A percentile compares a stretch with the other conserved stretches of the same genome.
Conservation (phyloP, 2,113 vertebrate species). For the Ophiodon elongatus region DNA sequence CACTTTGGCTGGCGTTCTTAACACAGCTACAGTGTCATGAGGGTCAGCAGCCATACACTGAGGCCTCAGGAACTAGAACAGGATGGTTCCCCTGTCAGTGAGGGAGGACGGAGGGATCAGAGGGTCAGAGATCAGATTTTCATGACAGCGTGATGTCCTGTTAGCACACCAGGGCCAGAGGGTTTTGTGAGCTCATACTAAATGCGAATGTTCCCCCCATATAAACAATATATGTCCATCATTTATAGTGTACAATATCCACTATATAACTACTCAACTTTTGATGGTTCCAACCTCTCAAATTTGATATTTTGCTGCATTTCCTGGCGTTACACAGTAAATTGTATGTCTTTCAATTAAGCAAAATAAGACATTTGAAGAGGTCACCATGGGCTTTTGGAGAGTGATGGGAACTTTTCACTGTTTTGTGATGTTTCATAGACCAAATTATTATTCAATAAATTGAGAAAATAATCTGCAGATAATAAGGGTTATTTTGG, state of each 20-base stretch:
- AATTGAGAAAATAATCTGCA: not conserved
- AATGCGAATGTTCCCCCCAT: not conserved
- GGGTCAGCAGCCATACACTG: slow-evolving; percentile 40
- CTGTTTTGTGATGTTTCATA: not conserved
- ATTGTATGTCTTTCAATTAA: not conserved
- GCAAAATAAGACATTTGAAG: not conserved
- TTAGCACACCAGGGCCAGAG: slow-evolving; percentile 30
- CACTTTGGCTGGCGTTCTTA: slow-evolving; percentile 14
- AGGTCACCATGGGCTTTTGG: not conserved
- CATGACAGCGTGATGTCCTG: slow-evolving; percentile 56
- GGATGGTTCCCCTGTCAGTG: slow-evolving; percentile 56
- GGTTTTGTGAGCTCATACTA: slow-evolving; percentile 12
- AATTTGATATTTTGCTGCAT: not conserved
- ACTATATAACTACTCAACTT: not conserved
- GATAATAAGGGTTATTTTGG: not conserved
- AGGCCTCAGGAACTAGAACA: slow-evolving; percentile 58
- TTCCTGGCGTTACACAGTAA: not conserved
- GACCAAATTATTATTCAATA: not conserved
- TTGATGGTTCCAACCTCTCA: not conserved
- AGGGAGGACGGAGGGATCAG: slow-evolving; percentile 30
- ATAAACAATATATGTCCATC: not conserved
- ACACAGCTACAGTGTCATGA: slow-evolving; percentile 20
- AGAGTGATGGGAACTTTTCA: not conserved
- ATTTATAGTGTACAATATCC: not conserved
- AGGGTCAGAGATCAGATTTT: slow-evolving; percentile 60